These are phyloP conservation scores for Simalia tracyae DNA, from an alignment of 2,797 vertebrate genomes.

Conservation along the genomic window DNA sequence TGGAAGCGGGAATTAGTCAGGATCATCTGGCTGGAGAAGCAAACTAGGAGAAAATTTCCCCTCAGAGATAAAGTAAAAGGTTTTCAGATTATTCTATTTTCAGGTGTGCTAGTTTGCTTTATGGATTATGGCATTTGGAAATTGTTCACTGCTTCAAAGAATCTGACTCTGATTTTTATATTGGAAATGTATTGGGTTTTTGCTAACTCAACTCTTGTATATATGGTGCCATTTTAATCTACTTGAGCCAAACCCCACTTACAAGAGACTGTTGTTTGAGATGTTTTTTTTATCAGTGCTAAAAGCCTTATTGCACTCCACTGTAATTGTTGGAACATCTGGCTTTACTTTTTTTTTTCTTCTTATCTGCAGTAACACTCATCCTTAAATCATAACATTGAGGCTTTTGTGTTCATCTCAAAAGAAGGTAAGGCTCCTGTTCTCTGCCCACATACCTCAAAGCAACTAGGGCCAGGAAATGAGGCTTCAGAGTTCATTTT, in stretches of 20 bases:
- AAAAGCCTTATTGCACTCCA: not conserved
- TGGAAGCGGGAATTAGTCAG: not conserved
- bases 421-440: not conserved
- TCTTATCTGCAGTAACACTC: not conserved
- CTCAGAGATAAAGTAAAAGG: not conserved
- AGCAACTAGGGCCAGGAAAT: not conserved
- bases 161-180: not conserved
- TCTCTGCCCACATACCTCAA: not conserved
- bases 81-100: not conserved
- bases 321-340: too few species aligned
- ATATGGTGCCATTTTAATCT: not conserved
- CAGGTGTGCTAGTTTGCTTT: not conserved
- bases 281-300: not conserved
- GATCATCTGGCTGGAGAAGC: not conserved
- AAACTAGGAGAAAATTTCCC: not conserved
- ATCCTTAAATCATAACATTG: not conserved
- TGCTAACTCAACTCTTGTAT: not conserved
- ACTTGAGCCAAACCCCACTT: not conserved
- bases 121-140: not conserved
- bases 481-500: not conserved
- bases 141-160: not conserved
- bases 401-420: not conserved
- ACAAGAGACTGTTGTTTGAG: not conserved
- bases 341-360: not conserved
- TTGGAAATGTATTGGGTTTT: not conserved